These are phyloP conservation scores for Octopus sinensis DNA, from an alignment of 1,140 invertebrate genomes.

Conservation along the genomic window DNA sequence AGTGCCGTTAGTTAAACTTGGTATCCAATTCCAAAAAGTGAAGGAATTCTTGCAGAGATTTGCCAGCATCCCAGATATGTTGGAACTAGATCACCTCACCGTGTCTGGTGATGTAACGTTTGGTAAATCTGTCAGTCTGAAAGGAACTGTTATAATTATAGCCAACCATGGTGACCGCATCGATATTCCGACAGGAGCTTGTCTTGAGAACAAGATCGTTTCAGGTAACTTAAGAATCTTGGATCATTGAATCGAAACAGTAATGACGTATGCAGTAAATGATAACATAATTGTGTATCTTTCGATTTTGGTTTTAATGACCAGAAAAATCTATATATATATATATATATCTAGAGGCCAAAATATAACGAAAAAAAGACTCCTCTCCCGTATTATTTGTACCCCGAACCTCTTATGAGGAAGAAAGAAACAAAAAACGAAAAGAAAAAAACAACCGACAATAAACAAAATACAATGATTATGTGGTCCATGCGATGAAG, in stretches of 20 bases:
- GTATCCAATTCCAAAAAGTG: slow-evolving; percentile 91
- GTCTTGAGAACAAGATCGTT: slow-evolving; percentile 98
- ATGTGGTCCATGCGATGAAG: too few species aligned
- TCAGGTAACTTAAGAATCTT: slow-evolving; percentile 97
- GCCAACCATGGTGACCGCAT: slow-evolving; percentile 99
- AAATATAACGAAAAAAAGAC: too few species aligned
- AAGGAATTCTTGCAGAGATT: slow-evolving; percentile 92
- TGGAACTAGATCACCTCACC: slow-evolving; percentile 97
- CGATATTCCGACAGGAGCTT: slow-evolving; percentile 94
- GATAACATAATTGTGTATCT: too few species aligned
- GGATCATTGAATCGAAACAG: slow-evolving; percentile 73
- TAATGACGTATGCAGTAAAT: too few species aligned
- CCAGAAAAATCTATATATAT: too few species aligned
- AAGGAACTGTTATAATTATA: slow-evolving; percentile 98
- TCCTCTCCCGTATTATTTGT: too few species aligned
- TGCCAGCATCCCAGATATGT: slow-evolving; percentile 91
- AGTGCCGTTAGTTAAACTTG: slow-evolving; percentile 93
- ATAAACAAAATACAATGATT: too few species aligned
- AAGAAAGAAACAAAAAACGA: too few species aligned
- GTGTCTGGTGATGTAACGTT: slow-evolving; percentile 99
- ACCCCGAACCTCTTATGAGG: too few species aligned
- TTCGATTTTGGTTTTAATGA: too few species aligned
- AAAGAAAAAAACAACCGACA: too few species aligned
- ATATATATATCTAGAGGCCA: too few species aligned
- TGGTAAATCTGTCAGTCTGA: slow-evolving; percentile 85